Evolutionary conservation across 2,113 vertebrate species (phyloP).

Genomic region (Sula dactylatra): DNA sequence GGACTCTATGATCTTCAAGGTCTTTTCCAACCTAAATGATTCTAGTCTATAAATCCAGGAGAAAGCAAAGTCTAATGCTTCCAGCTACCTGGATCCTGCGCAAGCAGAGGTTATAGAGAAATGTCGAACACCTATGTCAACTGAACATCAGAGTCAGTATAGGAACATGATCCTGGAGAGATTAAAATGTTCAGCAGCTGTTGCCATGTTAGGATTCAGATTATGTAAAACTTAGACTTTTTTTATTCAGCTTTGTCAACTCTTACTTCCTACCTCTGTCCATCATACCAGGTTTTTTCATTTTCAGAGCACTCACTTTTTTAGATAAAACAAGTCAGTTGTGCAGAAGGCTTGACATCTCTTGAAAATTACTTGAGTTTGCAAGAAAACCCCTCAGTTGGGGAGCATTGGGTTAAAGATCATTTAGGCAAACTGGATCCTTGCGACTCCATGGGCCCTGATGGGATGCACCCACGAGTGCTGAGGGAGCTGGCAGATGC

Average conservation of each 20-base stretch:
- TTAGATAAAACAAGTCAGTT: background rate
- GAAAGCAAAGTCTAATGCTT: background rate
- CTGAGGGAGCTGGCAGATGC: too few relatives aligned
- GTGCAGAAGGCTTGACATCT: background rate
- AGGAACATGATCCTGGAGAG: background rate
- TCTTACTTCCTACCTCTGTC: background rate
- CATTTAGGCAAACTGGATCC: too few relatives aligned
- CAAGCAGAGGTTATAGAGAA: background rate
- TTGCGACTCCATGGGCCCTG: too few relatives aligned
- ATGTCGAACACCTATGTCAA: background rate
- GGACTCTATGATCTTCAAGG: background rate
- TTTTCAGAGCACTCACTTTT: background rate
- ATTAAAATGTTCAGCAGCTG: background rate
- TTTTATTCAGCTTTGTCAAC: background rate
- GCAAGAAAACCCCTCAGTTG: too few relatives aligned
- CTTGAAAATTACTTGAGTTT: background rate
- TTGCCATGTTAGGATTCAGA: background rate
- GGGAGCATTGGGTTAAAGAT: too few relatives aligned
- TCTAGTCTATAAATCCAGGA: background rate
- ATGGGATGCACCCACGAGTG: too few relatives aligned
- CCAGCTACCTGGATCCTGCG: background rate
- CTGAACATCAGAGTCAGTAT: background rate
- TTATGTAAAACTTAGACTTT: background rate
- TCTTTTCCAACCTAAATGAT: background rate
- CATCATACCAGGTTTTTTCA: background rate